Conservation (phyloP, 2,888 invertebrate species). For the Scaptomyza reducta region DNA sequence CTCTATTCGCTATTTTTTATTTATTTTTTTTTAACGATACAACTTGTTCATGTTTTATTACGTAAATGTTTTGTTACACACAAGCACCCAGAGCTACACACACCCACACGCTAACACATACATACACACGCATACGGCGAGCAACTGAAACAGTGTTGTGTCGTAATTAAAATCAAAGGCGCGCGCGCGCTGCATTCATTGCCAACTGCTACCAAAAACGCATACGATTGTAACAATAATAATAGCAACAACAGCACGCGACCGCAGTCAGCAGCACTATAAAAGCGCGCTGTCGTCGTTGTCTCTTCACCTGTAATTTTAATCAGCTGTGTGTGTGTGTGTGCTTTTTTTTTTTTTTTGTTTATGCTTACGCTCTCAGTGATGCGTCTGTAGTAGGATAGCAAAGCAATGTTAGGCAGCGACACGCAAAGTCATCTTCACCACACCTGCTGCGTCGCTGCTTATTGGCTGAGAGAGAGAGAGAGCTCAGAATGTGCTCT, state of each 20-base stretch:
- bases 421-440: slow-evolving; percentile 57
- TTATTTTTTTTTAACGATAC: not conserved
- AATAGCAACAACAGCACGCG: slow-evolving; percentile 38
- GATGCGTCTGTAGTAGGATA: slow-evolving; percentile 12
- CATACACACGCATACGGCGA: slow-evolving; percentile 8
- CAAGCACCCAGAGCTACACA: slow-evolving; percentile 7
- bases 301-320: slow-evolving; percentile 69
- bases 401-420: slow-evolving; percentile 25
- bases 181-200: slow-evolving; percentile 68
- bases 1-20: slow-evolving; percentile 16
- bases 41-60: slow-evolving; percentile 57
- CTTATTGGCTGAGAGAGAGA: slow-evolving; percentile 7
- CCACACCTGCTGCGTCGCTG: slow-evolving; percentile 71
- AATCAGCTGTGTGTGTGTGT: slow-evolving; percentile 58
- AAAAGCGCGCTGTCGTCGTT: slow-evolving; percentile 31
- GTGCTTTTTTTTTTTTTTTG: slow-evolving; percentile 25
- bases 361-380: slow-evolving; percentile 18
- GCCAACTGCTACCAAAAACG: slow-evolving; percentile 61
- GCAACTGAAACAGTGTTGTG: slow-evolving; percentile 34
- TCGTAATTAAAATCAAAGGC: slow-evolving; percentile 74
- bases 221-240: slow-evolving; percentile 37
- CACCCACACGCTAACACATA: slow-evolving; percentile 9
- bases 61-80: slow-evolving; percentile 48
- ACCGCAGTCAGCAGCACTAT: slow-evolving; percentile 31
- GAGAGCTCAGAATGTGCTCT: slow-evolving; percentile 32